Evolutionary conservation across 2,888 invertebrate genomes (phyloP).

Genomic region (Gortyna flavago): DNA sequence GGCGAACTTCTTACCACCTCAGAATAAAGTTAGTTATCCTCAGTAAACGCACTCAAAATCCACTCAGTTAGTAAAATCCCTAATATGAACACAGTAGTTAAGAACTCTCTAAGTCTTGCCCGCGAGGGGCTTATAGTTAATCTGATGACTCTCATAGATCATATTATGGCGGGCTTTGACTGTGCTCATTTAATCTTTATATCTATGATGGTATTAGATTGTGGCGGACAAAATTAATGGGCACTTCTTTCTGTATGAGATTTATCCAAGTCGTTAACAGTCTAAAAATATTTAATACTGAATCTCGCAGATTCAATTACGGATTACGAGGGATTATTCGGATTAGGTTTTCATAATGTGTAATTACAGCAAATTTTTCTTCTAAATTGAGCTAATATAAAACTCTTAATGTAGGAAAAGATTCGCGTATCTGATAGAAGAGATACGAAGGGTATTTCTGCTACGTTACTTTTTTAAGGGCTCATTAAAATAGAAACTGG

Average conservation of each 20-base stretch:
- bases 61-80: constrained; percentile 5
- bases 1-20: background rate
- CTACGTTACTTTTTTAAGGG: background rate
- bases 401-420: background rate
- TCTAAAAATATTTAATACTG: background rate
- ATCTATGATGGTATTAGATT: constrained; percentile 57
- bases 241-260: background rate
- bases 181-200: constrained; percentile 65
- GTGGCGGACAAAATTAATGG: constrained; percentile 52
- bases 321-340: background rate
- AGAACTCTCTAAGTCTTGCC: constrained; percentile 61
- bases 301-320: background rate
- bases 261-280: constrained; percentile 18
- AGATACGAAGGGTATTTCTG: background rate
- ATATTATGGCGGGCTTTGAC: constrained; percentile 70
- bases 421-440: background rate
- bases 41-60: constrained; percentile 17
- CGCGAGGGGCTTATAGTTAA: constrained; percentile 66
- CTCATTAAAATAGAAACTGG: background rate
- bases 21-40: background rate
- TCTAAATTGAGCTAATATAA: background rate
- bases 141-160: constrained; percentile 69
- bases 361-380: background rate
- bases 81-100: constrained; percentile 58
- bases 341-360: background rate